Base-by-base conservation (phyloP, 2,797 vertebrate genomes). In the Odontamblyopus lacepedii region DNA sequence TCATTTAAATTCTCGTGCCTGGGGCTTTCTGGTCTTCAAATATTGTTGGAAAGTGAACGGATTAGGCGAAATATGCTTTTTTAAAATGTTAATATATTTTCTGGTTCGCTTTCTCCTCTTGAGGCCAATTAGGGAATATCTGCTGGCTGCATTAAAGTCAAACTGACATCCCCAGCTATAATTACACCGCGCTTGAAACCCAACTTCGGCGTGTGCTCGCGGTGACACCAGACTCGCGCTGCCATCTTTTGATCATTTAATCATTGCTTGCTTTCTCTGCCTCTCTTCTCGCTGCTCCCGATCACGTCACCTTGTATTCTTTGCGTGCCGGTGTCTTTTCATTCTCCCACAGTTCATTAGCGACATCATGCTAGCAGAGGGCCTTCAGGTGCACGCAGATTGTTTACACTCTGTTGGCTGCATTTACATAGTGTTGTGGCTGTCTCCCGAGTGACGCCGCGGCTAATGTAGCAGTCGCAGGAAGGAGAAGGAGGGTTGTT, bases 41-140 rank as follows among this genome's bases (percentile, higher is more conserved):
- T 99, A 99, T 98, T 99, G 97, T 99, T 98, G 97, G 96, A 99
- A 99, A 99, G 97, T 99, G 97, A 99, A 98, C 96, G 97, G 97
- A 99, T 99, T 99, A 99, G 97, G 97, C 96, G 97, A 98, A 99
- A 99, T 99, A 98, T 99, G 97, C 94, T 99, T 98, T 98, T 99
- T 99, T 98, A 96, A 98, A 99, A 99, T 99, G 98, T 98, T 99
- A 99, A 99, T 99, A 98, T 97, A 99, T 99, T 99, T 99, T 99
- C 97, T 99, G 97, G 97, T 99, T 98, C 96, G 98, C 95, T 99
- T 96, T 98, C 96, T 98, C 97, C 97, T 98, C 96, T 48, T 96
- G 98, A 99, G 97, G 98, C 98, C 98, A 99, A 99, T 99, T 99
- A 99, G 96, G 94, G 96, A 97, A 97, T 97, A 97, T 98, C 97